These are phyloP conservation scores for Nysson spinosus DNA, from an alignment of 2,888 invertebrate species.

Conservation along the genomic window DNA sequence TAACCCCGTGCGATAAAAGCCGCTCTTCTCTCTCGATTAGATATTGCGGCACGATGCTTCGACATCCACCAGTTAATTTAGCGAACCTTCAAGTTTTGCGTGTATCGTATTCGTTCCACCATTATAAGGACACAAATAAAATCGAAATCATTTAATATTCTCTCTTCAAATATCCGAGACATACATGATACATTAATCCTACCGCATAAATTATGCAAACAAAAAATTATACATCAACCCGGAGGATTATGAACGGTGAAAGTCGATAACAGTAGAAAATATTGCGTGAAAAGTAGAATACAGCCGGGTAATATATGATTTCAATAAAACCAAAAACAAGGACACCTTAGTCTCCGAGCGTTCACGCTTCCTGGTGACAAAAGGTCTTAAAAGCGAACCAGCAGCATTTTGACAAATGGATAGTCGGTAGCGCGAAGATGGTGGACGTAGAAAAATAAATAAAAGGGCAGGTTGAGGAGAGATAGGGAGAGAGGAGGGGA, in stretches of 20 bases:
- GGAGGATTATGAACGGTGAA: too few species aligned
- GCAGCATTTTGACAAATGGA: conserved; percentile 54
- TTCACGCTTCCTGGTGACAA: conserved; percentile 43
- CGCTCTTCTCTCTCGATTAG: conserved; percentile 41
- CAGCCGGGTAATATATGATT: neutral
- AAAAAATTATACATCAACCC: too few species aligned
- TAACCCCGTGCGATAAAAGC: conserved; percentile 61
- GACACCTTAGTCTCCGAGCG: conserved; percentile 42
- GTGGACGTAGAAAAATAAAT: conserved; percentile 41
- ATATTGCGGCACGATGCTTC: conserved; percentile 9
- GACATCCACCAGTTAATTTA: neutral
- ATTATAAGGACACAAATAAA: neutral
- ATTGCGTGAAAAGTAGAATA: conserved; percentile 10
- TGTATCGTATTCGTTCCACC: too few species aligned
- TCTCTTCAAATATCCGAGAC: too few species aligned
- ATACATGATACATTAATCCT: too few species aligned
- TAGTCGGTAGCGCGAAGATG: conserved; percentile 49
- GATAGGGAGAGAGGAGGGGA: too few species aligned
- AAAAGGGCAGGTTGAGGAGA: conserved; percentile 27
- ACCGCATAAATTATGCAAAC: too few species aligned
- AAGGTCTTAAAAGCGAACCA: conserved; percentile 41
- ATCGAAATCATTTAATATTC: too few species aligned
- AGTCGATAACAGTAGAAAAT: neutral
- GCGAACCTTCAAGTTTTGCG: neutral
- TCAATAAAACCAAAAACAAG: conserved; percentile 47